These are phyloP conservation scores for Ostrea edulis DNA, from an alignment of 1,140 invertebrate genomes.

Conservation along the genomic window DNA sequence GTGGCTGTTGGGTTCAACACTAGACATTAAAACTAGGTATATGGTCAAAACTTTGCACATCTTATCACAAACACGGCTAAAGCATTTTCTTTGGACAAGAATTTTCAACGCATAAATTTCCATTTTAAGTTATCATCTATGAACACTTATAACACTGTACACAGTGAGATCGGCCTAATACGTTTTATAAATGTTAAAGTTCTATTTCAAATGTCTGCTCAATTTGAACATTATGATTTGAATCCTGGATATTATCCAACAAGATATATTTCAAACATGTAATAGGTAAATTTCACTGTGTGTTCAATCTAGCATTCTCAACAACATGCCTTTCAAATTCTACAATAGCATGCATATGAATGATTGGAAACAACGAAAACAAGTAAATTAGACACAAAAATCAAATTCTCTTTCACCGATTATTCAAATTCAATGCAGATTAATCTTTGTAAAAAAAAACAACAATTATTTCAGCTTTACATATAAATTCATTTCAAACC, in stretches of 20 bases:
- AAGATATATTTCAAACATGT: not conserved
- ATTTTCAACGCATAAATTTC: not conserved
- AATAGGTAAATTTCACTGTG: not conserved
- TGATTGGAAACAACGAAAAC: not conserved
- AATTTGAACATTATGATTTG: not conserved
- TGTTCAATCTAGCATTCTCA: constrained; percentile 6
- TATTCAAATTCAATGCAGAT: not conserved
- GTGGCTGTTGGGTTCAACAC: no score
- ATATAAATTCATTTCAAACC: not conserved
- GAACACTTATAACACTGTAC: not conserved
- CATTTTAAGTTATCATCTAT: not conserved
- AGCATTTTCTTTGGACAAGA: no score
- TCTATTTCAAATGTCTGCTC: not conserved
- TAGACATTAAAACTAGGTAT: no score
- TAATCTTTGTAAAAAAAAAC: not conserved
- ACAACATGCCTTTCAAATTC: not conserved
- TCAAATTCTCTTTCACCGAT: not conserved
- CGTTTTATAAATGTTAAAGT: not conserved
- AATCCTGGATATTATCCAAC: not conserved
- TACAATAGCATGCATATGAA: not conserved
- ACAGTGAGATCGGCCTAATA: not conserved
- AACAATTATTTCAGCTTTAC: not conserved
- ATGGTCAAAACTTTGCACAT: no score
- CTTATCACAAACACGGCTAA: no score
- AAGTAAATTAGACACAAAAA: not conserved